Evolutionary conservation across 2,113 vertebrate genomes (phyloP).

Genomic region (Otus sunia): DNA sequence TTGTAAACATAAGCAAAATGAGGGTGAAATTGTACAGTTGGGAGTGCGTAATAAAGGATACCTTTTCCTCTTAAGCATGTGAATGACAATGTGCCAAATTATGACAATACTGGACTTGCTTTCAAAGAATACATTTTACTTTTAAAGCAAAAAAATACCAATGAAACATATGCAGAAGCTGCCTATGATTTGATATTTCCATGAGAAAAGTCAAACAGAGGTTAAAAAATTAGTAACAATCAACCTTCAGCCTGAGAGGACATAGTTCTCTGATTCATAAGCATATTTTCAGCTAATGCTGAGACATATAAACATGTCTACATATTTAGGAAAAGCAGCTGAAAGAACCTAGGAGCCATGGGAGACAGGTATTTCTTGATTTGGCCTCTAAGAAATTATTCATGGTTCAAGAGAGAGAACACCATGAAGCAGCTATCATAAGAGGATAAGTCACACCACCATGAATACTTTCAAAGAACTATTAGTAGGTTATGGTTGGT

Average conservation of each 20-base stretch:
- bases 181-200: neutral
- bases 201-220: neutral
- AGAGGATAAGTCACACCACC: neutral
- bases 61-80: neutral
- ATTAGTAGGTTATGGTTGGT: neutral
- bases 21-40: neutral
- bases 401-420: neutral
- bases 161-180: neutral
- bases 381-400: neutral
- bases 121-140: neutral
- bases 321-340: neutral
- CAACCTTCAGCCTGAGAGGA: neutral
- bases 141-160: neutral
- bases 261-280: neutral
- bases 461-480: neutral
- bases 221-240: neutral
- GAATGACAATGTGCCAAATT: neutral
- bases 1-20: neutral
- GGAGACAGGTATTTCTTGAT: neutral
- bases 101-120: neutral
- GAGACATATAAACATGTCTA: neutral
- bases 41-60: neutral
- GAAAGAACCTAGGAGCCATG: neutral
- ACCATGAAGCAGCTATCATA: neutral
- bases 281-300: neutral